These are phyloP conservation scores for Lucifuga dentata DNA, from an alignment of 2,113 vertebrate species.

Conservation along the genomic window DNA sequence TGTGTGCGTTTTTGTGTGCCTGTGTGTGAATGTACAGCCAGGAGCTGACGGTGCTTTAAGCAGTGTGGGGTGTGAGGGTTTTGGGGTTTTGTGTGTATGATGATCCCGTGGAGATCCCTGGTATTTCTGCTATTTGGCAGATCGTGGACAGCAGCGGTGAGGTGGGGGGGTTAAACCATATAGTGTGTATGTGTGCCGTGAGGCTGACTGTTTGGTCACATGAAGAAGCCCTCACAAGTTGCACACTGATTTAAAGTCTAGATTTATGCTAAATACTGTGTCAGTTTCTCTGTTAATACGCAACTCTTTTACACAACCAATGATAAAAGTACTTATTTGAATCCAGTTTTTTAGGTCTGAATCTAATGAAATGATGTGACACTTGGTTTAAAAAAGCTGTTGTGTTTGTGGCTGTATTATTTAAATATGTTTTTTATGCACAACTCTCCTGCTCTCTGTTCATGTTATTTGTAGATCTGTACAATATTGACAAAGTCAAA, in stretches of 20 bases:
- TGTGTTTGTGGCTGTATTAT: slow-evolving; percentile 3
- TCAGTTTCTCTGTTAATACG: slow-evolving; percentile 21
- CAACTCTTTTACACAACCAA: not conserved
- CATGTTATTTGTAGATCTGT: too few relatives aligned
- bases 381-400: not conserved
- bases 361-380: slow-evolving; percentile 7
- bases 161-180: slow-evolving; percentile 41
- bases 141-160: slow-evolving; percentile 37
- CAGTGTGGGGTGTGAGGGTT: slow-evolving; percentile 54
- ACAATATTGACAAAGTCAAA: too few relatives aligned
- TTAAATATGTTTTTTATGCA: too few relatives aligned
- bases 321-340: not conserved
- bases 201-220: slow-evolving; percentile 59
- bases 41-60: slow-evolving; percentile 53
- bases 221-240: slow-evolving; percentile 49
- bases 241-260: slow-evolving; percentile 40
- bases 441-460: too few relatives aligned
- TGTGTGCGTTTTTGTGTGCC: slow-evolving; percentile 29
- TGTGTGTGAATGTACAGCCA: slow-evolving; percentile 35
- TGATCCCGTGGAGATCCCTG: slow-evolving; percentile 70
- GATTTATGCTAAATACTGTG: slow-evolving; percentile 45
- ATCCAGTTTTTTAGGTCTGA: slow-evolving; percentile 4
- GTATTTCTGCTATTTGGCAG: slow-evolving; percentile 72
- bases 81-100: slow-evolving; percentile 42
- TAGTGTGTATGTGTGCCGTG: slow-evolving; percentile 25